Evolutionary conservation across 2,113 vertebrate genomes (phyloP).

Genomic region (Perca fluviatilis): DNA sequence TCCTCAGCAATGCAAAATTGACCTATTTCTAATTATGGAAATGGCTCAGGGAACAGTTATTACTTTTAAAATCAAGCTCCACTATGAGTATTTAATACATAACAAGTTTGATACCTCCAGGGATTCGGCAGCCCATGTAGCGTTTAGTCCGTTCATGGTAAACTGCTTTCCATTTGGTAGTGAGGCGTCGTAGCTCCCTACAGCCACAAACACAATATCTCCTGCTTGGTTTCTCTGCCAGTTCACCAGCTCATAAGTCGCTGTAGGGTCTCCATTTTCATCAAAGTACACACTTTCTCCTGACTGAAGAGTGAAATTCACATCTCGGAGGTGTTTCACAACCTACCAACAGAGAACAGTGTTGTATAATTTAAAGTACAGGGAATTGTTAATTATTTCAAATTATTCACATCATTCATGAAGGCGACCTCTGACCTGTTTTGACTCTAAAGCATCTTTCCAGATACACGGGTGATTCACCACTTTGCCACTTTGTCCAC

Average conservation of each 20-base stretch:
- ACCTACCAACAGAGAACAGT: conserved; percentile 60
- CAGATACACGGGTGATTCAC: conserved; percentile 55
- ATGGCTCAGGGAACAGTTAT: background rate
- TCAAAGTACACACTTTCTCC: conserved; percentile 82
- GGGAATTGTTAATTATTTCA: background rate
- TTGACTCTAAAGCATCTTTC: conserved; percentile 47
- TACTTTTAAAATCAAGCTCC: background rate
- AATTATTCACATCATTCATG: background rate
- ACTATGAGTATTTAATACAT: background rate
- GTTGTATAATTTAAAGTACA: background rate
- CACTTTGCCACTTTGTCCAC: conserved; percentile 39
- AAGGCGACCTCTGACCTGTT: conserved; percentile 61
- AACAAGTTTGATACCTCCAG: conserved; percentile 45
- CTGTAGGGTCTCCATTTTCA: conserved; percentile 80
- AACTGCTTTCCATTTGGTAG: conserved; percentile 75
- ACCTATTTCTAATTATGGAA: background rate
- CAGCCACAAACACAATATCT: conserved; percentile 72
- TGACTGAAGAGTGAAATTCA: conserved; percentile 79
- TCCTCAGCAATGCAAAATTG: background rate
- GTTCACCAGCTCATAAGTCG: conserved; percentile 84
- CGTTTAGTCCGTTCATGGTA: conserved; percentile 72
- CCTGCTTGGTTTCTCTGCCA: conserved; percentile 82
- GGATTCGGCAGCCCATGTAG: conserved; percentile 75
- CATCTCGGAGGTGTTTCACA: conserved; percentile 70
- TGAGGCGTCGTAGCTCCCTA: conserved; percentile 83